Base-by-base conservation (phyloP, 92 coral and sea anemone species). In the Palythoa grandis region DNA sequence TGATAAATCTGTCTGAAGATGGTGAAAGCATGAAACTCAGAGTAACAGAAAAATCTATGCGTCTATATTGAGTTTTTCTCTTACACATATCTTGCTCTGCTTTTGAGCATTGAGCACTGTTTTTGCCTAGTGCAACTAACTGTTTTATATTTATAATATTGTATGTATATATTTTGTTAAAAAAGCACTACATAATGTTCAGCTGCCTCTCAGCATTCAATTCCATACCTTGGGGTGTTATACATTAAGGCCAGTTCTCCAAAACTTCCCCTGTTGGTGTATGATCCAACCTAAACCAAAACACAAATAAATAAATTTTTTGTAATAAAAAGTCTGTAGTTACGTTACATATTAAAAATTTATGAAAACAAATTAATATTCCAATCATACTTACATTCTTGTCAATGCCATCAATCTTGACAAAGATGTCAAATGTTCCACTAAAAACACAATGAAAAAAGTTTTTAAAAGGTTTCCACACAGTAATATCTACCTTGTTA, bases 171-270 rank as follows among this genome's bases (percentile, higher is more conserved):
- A 29, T 1, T 29, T 29, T 29, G 0, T 0, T 29, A 0, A 29
- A 29, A 29, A 29, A 29, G 35, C 35, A 29, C 1, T 29, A 29
- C 35, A 29, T 29, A 29, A 29, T 29, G 35, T 29, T 29, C 35
- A 29, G 35, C 50, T 43, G 50, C 3, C 50, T 5, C 50, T 43
- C 50, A 43, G 50, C 50, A 5, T 43, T 43, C 50, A 43, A 43
- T 0, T 43, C 50, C 6, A 43, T 83, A 97, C 99, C 99, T 97
- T 71, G 99, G 99, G 22, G 99, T 97, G 84, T 97, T 97, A 83
- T 97, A 97, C 99, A 97, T 97, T 82, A 97, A 91, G 24, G 99
- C 99, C 47, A 97, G 95, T 83, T 97, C 99, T 79, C 99, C 99
- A 90, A 97, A 97, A 79, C 99, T 97, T 52, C 99, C 99, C 77